phyloP scores from a whole-genome alignment of 2,888 invertebrate species.

The Zaprionus bogoriensis region DNA sequence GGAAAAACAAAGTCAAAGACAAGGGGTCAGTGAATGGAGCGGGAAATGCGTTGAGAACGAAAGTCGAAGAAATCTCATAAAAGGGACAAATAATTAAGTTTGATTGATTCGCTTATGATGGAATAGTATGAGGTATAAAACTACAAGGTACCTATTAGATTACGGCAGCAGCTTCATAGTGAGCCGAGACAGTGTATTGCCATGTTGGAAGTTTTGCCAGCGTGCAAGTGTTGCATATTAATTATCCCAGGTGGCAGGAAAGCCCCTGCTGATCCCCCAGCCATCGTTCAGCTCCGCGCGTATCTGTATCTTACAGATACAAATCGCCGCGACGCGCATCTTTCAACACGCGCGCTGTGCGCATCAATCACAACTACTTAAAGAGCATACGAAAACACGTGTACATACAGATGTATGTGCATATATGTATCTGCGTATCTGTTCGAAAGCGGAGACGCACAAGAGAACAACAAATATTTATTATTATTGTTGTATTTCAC shows the following conservation, averaged over 20 bases:
- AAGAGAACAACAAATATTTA: conserved; percentile 65
- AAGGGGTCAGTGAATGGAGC: neutral
- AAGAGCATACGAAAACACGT: conserved; percentile 66
- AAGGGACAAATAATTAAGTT: neutral
- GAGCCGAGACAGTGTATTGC: no score
- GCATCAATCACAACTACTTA: conserved; percentile 74
- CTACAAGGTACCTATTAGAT: no score
- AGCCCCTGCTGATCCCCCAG: neutral
- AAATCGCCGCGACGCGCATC: conserved; percentile 61
- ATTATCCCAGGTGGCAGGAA: no score
- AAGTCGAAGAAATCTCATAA: conserved; percentile 4
- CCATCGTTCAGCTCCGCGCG: neutral
- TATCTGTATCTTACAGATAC: conserved; percentile 61
- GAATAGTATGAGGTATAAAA: no score
- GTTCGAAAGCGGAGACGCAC: neutral
- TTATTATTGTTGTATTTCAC: conserved; percentile 69
- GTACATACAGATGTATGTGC: conserved; percentile 14
- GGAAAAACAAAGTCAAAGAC: conserved; percentile 42
- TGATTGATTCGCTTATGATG: no score
- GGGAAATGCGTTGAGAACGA: conserved; percentile 29
- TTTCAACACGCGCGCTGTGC: conserved; percentile 63
- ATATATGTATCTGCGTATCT: neutral
- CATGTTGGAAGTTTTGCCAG: neutral
- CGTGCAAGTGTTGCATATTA: conserved; percentile 30
- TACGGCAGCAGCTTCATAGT: no score